phyloP scores from a whole-genome alignment of 2,797 vertebrate species.

The Geotrypetes seraphini region DNA sequence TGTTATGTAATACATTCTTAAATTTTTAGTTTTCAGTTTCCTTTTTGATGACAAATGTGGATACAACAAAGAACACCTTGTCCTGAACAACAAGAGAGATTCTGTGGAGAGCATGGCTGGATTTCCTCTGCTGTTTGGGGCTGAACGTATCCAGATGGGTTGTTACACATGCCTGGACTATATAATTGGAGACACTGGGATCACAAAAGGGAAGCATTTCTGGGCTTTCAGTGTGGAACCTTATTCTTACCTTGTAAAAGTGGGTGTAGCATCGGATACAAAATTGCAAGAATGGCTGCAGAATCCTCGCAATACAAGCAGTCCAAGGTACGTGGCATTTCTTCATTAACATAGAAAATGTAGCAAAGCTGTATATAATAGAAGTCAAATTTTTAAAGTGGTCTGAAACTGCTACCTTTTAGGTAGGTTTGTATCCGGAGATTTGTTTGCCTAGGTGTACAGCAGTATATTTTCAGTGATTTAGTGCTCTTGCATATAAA shows the following conservation, averaged over 20 bases:
- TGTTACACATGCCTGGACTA: slow-evolving; percentile 84
- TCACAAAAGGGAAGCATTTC: slow-evolving; percentile 83
- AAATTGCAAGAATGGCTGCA: slow-evolving; percentile 91
- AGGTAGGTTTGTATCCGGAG: too few species aligned
- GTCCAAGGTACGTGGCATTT: slow-evolving; percentile 80
- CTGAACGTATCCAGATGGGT: slow-evolving; percentile 82
- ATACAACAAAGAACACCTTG: slow-evolving; percentile 76
- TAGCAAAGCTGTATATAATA: too few species aligned
- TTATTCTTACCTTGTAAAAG: slow-evolving; percentile 85
- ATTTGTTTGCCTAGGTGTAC: too few species aligned
- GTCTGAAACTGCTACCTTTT: too few species aligned
- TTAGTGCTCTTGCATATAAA: too few species aligned
- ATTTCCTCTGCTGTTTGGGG: slow-evolving; percentile 70
- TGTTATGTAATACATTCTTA: background rate
- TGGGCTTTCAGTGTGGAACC: slow-evolving; percentile 89
- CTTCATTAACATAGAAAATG: too few species aligned
- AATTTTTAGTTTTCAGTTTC: slow-evolving; percentile 76
- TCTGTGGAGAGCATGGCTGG: slow-evolving; percentile 86
- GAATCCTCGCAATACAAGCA: slow-evolving; percentile 77
- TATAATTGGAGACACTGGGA: slow-evolving; percentile 82
- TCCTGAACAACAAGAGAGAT: slow-evolving; percentile 70
- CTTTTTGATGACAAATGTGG: slow-evolving; percentile 93
- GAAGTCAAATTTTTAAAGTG: too few species aligned
- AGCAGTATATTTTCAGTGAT: too few species aligned
- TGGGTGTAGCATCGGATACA: slow-evolving; percentile 80